Evolutionary conservation across 2,113 vertebrate species (phyloP).

Genomic region (Condylura cristata): DNA sequence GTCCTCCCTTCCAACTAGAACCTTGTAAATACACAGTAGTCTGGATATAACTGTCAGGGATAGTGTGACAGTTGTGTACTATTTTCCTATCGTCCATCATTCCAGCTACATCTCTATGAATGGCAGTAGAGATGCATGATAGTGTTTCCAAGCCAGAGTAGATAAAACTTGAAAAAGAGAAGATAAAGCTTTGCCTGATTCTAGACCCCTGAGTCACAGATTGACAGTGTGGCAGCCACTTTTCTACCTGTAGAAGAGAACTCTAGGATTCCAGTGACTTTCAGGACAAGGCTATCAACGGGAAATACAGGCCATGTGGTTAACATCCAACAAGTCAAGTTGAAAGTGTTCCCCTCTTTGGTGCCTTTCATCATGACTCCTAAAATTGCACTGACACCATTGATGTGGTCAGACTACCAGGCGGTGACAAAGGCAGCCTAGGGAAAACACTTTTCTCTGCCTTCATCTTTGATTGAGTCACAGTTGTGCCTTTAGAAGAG

Average conservation of each 20-base stretch:
- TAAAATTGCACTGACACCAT: conserved; percentile 22
- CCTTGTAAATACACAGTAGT: conserved; percentile 24
- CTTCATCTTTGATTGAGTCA: conserved; percentile 12
- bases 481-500: neutral
- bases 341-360: conserved; percentile 21
- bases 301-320: neutral
- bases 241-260: conserved; percentile 33
- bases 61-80: neutral
- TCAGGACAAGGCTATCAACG: neutral
- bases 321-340: neutral
- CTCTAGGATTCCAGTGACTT: neutral
- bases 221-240: neutral
- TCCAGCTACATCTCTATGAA: neutral
- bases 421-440: conserved; percentile 1
- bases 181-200: conserved; percentile 1
- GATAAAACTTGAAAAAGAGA: conserved; percentile 30
- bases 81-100: neutral
- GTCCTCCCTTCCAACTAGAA: conserved; percentile 11
- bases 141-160: neutral
- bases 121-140: neutral
- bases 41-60: conserved; percentile 5
- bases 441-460: neutral
- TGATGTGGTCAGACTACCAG: conserved; percentile 12
- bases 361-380: neutral
- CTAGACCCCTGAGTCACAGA: conserved; percentile 5